These are phyloP conservation scores for Stegastes partitus DNA, from an alignment of 2,113 vertebrate genomes.

Conservation along the genomic window DNA sequence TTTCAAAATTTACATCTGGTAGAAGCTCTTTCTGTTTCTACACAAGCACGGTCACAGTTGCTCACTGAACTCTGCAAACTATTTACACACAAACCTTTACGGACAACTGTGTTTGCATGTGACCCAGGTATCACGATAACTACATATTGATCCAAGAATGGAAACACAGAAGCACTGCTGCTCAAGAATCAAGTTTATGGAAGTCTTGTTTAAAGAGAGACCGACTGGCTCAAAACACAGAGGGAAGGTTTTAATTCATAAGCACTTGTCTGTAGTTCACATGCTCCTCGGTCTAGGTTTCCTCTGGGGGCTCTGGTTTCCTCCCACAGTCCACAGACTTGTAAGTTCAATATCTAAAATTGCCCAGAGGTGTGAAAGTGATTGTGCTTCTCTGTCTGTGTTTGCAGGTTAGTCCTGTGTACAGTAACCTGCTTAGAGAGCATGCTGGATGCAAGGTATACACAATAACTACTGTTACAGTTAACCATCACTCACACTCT, in stretches of 20 bases:
- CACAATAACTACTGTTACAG: background rate
- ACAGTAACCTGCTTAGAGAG: background rate
- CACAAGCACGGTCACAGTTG: background rate
- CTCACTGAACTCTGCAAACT: background rate
- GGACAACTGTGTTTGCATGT: background rate
- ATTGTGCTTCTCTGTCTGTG: background rate
- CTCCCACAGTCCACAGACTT: constrained; percentile 22
- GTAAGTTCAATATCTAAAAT: background rate
- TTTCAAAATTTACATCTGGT: constrained; percentile 6
- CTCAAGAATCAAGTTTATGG: background rate
- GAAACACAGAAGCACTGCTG: background rate
- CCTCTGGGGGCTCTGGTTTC: constrained; percentile 29
- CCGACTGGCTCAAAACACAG: background rate
- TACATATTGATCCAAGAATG: background rate
- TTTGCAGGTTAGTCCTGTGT: background rate
- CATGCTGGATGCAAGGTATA: background rate
- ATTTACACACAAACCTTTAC: background rate
- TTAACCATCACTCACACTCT: background rate
- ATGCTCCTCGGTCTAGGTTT: constrained; percentile 1
- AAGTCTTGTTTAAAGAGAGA: background rate
- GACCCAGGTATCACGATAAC: background rate
- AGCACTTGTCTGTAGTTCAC: background rate
- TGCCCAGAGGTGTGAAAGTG: constrained; percentile 6
- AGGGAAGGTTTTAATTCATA: background rate
- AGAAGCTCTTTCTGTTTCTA: constrained; percentile 8